Conservation (phyloP, 2,888 invertebrate species). For the Eumacrocentrus americanus region DNA sequence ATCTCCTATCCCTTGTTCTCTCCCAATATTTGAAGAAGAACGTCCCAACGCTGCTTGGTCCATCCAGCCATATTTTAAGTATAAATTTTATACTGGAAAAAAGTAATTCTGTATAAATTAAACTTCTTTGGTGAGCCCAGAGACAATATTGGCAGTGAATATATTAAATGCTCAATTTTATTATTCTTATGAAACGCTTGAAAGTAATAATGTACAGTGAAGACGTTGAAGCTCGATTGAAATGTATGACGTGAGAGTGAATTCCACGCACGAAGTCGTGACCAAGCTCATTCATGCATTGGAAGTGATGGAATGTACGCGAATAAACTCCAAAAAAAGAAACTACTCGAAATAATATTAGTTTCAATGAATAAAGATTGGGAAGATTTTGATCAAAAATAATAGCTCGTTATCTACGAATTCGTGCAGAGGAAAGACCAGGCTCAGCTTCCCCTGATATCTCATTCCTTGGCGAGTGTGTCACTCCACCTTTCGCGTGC, state of each 20-base stretch:
- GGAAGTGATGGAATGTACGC: not conserved
- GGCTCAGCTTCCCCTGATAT: too few species aligned
- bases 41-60: too few species aligned
- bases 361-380: too few species aligned
- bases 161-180: constrained; percentile 31
- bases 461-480: too few species aligned
- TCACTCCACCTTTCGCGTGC: not conserved
- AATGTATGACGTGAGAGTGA: constrained; percentile 34
- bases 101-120: too few species aligned
- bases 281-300: not conserved
- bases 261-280: constrained; percentile 11
- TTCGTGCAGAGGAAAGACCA: too few species aligned
- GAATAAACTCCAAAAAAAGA: not conserved
- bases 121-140: too few species aligned
- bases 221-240: constrained; percentile 28
- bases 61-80: too few species aligned
- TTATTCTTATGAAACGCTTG: constrained; percentile 31
- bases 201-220: not conserved
- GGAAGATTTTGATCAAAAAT: too few species aligned
- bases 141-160: not conserved
- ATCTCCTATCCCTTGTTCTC: constrained; percentile 23
- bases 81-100: too few species aligned
- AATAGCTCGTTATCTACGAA: too few species aligned
- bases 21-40: constrained; percentile 49
- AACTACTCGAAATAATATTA: not conserved